Evolutionary conservation across 2,888 invertebrate genomes (phyloP).

Genomic region (Malachius bipustulatus): DNA sequence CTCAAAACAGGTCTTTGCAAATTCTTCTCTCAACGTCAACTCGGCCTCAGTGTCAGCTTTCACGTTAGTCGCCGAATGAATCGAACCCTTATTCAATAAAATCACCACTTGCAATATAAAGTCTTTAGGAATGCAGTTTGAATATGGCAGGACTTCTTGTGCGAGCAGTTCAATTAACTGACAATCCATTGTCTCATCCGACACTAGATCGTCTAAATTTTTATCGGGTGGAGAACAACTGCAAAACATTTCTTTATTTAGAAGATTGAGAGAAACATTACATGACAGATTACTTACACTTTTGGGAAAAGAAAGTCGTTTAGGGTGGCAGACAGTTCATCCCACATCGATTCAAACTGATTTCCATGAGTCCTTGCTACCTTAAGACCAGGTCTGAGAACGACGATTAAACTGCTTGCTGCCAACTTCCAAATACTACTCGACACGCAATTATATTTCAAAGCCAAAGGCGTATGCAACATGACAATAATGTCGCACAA

Average conservation of each 20-base stretch:
- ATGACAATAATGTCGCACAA: slow-evolving; percentile 54
- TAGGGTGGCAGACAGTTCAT: slow-evolving; percentile 69
- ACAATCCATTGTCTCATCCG: slow-evolving; percentile 71
- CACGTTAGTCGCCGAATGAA: slow-evolving; percentile 59
- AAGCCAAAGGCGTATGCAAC: slow-evolving; percentile 58
- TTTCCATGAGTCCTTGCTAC: slow-evolving; percentile 70
- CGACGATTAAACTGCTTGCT: slow-evolving; percentile 61
- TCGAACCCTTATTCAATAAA: slow-evolving; percentile 74
- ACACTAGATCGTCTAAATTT: slow-evolving; percentile 46
- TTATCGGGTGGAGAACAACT: slow-evolving; percentile 45
- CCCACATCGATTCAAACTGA: slow-evolving; percentile 71
- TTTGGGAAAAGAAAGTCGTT: slow-evolving; percentile 87
- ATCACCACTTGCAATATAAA: slow-evolving; percentile 74
- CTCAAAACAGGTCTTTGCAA: slow-evolving; percentile 93
- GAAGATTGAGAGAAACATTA: neutral
- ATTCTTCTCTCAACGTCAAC: slow-evolving; percentile 79
- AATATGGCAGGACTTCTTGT: slow-evolving; percentile 71
- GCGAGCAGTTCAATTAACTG: slow-evolving; percentile 70
- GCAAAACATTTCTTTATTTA: neutral
- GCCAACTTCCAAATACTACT: slow-evolving; percentile 75
- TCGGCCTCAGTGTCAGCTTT: slow-evolving; percentile 68
- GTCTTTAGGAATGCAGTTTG: slow-evolving; percentile 63
- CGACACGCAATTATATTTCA: slow-evolving; percentile 72
- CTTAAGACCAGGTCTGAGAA: slow-evolving; percentile 75
- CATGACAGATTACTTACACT: slow-evolving; percentile 42